Conservation (phyloP, 2,113 vertebrate genomes). For the Ophiodon elongatus region DNA sequence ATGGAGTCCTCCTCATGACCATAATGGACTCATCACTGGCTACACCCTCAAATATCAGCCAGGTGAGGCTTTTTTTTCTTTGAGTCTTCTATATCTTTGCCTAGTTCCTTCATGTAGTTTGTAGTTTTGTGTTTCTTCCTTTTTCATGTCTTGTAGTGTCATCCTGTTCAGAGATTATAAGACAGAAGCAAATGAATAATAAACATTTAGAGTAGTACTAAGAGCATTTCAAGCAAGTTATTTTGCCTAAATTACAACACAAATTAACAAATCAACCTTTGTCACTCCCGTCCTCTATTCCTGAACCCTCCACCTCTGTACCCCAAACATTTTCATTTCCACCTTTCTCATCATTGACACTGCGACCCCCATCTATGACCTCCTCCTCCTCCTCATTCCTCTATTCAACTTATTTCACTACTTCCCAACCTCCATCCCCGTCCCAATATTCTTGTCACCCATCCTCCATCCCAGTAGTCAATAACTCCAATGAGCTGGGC, state of each 20-base stretch:
- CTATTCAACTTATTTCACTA: constrained; percentile 53
- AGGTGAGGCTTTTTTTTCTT: constrained; percentile 86
- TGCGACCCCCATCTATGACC: constrained; percentile 36
- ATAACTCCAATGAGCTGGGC: constrained; percentile 94
- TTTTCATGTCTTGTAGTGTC: constrained; percentile 52
- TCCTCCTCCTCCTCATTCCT: constrained; percentile 25
- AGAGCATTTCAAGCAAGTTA: constrained; percentile 36
- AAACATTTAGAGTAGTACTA: constrained; percentile 15
- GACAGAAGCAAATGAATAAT: not conserved
- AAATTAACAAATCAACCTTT: constrained; percentile 76
- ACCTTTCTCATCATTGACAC: constrained; percentile 43
- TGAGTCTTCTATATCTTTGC: not conserved
- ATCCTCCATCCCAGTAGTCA: constrained; percentile 86
- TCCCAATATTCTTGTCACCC: constrained; percentile 49
- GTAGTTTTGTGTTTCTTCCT: constrained; percentile 55
- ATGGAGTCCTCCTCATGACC: constrained; percentile 91
- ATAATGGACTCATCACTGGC: constrained; percentile 91
- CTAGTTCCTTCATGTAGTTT: constrained; percentile 54
- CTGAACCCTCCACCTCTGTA: constrained; percentile 64
- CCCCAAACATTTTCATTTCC: constrained; percentile 54
- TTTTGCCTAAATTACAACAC: constrained; percentile 46
- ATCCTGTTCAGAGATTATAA: constrained; percentile 35
- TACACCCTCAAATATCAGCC: constrained; percentile 95
- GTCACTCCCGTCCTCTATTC: constrained; percentile 62
- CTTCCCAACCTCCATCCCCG: constrained; percentile 48